phyloP scores from a whole-genome alignment of 2,797 vertebrate genomes.

The Falco berigora region DNA sequence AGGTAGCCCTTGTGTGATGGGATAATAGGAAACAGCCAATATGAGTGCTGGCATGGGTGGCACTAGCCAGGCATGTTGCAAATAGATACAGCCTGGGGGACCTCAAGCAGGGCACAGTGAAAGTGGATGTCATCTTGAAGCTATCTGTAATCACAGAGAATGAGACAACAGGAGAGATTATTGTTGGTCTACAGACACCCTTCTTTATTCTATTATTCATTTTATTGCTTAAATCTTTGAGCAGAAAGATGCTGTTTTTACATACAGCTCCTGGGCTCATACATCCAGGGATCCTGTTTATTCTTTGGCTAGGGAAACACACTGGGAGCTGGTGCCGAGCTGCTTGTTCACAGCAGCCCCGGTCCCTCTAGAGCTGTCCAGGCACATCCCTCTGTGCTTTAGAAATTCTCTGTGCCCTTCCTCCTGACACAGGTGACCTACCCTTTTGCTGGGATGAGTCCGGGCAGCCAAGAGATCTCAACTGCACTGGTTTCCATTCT shows the following conservation, averaged over 20 bases:
- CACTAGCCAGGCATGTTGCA: not conserved
- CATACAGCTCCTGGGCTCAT: not conserved
- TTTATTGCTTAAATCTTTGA: not conserved
- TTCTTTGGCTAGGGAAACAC: not conserved
- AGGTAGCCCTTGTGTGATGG: not conserved
- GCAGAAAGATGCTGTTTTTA: not conserved
- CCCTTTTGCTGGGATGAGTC: not conserved
- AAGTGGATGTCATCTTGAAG: not conserved
- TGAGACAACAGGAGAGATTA: not conserved
- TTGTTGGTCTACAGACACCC: not conserved
- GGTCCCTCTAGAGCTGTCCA: not conserved
- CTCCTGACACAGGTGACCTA: not conserved
- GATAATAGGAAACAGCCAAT: not conserved
- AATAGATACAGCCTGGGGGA: not conserved
- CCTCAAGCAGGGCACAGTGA: not conserved
- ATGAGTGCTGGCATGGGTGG: fast-evolving
- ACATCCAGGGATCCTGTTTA: not conserved
- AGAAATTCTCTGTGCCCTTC: not conserved
- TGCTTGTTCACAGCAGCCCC: not conserved
- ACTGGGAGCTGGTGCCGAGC: not conserved
- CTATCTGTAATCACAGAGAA: fast-evolving
- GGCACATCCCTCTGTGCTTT: not conserved
- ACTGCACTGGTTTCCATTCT: not conserved
- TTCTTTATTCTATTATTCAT: not conserved
- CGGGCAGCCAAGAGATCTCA: not conserved